These are phyloP conservation scores for Leucopternis melanops DNA, from an alignment of 2,113 vertebrate genomes.

Conservation along the genomic window DNA sequence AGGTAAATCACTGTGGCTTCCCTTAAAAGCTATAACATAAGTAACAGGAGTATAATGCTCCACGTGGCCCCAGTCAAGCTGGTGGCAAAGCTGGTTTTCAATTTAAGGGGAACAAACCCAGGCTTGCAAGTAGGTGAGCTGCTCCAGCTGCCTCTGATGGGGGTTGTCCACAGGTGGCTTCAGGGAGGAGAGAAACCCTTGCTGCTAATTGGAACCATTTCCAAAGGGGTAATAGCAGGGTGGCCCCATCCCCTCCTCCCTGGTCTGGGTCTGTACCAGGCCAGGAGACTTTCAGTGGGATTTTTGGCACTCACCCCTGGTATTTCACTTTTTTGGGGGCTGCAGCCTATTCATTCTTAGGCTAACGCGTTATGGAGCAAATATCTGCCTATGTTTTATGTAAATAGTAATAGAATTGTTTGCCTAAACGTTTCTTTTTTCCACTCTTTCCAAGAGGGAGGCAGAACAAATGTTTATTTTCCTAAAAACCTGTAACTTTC, in stretches of 20 bases:
- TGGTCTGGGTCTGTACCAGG: not conserved
- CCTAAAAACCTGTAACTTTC: not conserved
- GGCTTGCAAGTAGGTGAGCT: not conserved
- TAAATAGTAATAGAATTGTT: not conserved
- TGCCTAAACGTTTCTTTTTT: not conserved
- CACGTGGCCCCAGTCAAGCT: rapidly evolving
- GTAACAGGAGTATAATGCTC: not conserved
- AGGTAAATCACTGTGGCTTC: not conserved
- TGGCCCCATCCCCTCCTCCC: not conserved
- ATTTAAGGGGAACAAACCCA: not conserved
- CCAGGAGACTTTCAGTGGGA: not conserved
- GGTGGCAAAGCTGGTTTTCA: not conserved
- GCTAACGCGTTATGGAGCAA: not conserved
- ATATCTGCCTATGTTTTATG: not conserved
- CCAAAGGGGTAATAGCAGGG: not conserved
- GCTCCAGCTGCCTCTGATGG: not conserved
- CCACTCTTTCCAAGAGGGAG: not conserved
- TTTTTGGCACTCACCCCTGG: not conserved
- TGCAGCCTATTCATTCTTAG: not conserved
- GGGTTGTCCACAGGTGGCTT: not conserved
- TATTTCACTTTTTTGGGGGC: not conserved
- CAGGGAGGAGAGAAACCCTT: not conserved
- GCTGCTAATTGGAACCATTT: not conserved
- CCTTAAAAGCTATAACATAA: not conserved
- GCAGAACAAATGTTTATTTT: not conserved